Evolutionary conservation across 92 coral and sea anemone species (phyloP).

Genomic region (Phenganax stokvisi): DNA sequence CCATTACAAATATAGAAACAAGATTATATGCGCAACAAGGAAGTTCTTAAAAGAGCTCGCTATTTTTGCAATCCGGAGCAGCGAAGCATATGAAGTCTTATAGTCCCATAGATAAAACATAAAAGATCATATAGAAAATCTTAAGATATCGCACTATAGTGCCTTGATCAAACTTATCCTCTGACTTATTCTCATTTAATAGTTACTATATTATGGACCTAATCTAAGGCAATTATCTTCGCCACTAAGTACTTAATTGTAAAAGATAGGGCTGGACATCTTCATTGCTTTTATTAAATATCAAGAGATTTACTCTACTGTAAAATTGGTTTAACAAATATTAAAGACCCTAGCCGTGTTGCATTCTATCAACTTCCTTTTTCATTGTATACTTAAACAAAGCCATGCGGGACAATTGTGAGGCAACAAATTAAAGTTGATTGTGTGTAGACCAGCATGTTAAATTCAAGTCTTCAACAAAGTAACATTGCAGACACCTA

Average conservation of each 20-base stretch:
- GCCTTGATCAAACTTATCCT: too few species aligned
- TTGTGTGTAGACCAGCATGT: not conserved
- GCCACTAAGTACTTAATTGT: not conserved
- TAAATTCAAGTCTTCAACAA: not conserved
- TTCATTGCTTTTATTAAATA: not conserved
- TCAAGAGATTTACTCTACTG: conserved; percentile 19
- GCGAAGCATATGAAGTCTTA: too few species aligned
- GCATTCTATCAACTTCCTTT: conserved; percentile 26
- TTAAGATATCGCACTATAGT: too few species aligned
- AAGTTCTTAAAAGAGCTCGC: not conserved
- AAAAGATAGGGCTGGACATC: conserved; percentile 10
- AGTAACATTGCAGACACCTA: not conserved
- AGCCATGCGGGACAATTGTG: conserved; percentile 22
- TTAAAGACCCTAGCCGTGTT: conserved; percentile 15
- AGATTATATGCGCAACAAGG: not conserved
- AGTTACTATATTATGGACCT: too few species aligned
- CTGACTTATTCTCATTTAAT: too few species aligned
- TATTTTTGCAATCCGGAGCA: not conserved
- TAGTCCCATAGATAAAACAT: too few species aligned
- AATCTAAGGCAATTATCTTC: too few species aligned
- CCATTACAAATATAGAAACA: conserved; percentile 4
- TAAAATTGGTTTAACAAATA: conserved; percentile 27
- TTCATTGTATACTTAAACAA: conserved; percentile 16
- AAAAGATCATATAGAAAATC: too few species aligned
- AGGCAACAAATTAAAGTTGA: conserved; percentile 11